Evolutionary conservation across 2,113 vertebrate genomes (phyloP).

Genomic region (Paraplagusia blochii): DNA sequence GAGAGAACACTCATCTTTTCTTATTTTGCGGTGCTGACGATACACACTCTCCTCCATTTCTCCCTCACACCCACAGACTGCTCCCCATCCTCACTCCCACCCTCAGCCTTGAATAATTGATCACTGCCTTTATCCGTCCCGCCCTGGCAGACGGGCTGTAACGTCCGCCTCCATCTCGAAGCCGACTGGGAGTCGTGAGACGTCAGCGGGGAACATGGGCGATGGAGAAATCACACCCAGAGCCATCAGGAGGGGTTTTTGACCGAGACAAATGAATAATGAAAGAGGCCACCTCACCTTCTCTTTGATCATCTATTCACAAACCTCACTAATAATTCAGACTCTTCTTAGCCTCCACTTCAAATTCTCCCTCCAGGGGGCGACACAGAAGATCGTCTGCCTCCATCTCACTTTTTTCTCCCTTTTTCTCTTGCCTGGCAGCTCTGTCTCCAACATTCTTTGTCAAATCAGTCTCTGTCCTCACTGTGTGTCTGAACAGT

Average conservation of each 20-base stretch:
- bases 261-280: slow-evolving; percentile 21
- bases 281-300: slow-evolving; percentile 7
- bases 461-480: neutral
- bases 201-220: slow-evolving; percentile 25
- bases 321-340: neutral
- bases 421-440: neutral
- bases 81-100: slow-evolving; percentile 17
- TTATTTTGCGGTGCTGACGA: slow-evolving; percentile 21
- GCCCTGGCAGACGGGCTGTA: slow-evolving; percentile 48
- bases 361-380: too few species aligned
- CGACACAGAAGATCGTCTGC: too few species aligned
- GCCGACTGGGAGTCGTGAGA: slow-evolving; percentile 31
- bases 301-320: too few species aligned
- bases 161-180: slow-evolving; percentile 48
- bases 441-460: neutral
- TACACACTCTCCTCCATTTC: slow-evolving; percentile 16
- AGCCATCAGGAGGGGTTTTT: neutral
- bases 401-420: neutral
- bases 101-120: slow-evolving; percentile 71
- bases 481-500: neutral
- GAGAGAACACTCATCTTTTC: slow-evolving; percentile 3
- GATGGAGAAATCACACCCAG: slow-evolving; percentile 18
- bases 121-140: slow-evolving; percentile 59
- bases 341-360: neutral
- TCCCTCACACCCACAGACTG: slow-evolving; percentile 20